phyloP scores from a whole-genome alignment of 2,113 vertebrate species.

The Pardalotus punctatus region DNA sequence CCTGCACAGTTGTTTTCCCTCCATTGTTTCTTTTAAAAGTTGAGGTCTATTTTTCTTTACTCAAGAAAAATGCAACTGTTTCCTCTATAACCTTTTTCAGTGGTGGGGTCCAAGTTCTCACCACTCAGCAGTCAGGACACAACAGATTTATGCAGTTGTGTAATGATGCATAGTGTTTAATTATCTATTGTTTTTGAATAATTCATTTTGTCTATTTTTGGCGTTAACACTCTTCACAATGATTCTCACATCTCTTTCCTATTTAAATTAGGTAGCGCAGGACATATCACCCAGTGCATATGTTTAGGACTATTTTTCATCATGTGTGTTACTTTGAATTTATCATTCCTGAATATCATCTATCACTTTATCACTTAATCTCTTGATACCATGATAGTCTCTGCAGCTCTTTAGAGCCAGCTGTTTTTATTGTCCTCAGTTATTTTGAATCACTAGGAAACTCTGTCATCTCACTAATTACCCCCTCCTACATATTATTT shows the following conservation, averaged over 20 bases:
- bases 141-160: neutral
- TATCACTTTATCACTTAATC: neutral
- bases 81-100: neutral
- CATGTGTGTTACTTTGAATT: neutral
- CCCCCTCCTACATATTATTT: neutral
- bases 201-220: neutral
- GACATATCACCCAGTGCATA: neutral
- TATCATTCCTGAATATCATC: neutral
- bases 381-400: neutral
- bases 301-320: neutral
- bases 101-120: neutral
- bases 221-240: neutral
- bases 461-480: neutral
- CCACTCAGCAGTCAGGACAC: neutral
- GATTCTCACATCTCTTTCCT: neutral
- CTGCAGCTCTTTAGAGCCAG: neutral
- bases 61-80: neutral
- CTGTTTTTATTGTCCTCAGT: neutral
- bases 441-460: neutral
- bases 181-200: neutral
- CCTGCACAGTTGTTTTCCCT: neutral
- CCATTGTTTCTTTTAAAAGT: neutral
- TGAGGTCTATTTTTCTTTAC: neutral
- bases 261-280: neutral
- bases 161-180: neutral